These are phyloP conservation scores for Tachuris rubrigastra DNA, from an alignment of 2,113 vertebrate species.

Conservation along the genomic window DNA sequence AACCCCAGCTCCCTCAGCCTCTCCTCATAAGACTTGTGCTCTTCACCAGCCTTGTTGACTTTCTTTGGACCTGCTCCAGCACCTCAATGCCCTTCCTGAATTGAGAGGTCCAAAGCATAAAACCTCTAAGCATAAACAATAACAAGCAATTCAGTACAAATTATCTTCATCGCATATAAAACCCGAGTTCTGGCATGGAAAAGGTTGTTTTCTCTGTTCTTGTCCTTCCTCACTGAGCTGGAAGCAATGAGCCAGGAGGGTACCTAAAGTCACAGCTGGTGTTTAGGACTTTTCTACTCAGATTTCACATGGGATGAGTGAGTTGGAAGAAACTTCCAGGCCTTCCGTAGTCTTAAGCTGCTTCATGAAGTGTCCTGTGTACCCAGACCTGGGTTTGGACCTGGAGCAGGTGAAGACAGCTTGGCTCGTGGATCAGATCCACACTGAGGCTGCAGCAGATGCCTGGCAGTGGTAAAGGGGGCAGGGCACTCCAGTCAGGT, in stretches of 20 bases:
- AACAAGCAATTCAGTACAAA: neutral
- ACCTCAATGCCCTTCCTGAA: neutral
- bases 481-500: neutral
- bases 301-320: neutral
- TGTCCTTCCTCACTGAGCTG: neutral
- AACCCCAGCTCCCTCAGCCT: neutral
- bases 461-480: neutral
- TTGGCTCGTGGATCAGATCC: rapidly evolving
- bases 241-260: neutral
- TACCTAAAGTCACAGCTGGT: neutral
- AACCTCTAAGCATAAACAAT: neutral
- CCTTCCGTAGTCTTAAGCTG: neutral
- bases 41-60: neutral
- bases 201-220: neutral
- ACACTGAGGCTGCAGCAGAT: rapidly evolving
- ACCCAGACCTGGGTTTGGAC: neutral
- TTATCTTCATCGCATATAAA: neutral
- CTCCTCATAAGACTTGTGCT: neutral
- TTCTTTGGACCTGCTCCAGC: neutral
- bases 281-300: neutral
- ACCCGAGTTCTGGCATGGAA: neutral
- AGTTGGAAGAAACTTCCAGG: neutral
- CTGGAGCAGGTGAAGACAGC: neutral
- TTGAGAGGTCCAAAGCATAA: neutral
- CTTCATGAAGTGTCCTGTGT: rapidly evolving